These are phyloP conservation scores for Intellagama lesueurii DNA, from an alignment of 2,797 vertebrate species.

Conservation along the genomic window DNA sequence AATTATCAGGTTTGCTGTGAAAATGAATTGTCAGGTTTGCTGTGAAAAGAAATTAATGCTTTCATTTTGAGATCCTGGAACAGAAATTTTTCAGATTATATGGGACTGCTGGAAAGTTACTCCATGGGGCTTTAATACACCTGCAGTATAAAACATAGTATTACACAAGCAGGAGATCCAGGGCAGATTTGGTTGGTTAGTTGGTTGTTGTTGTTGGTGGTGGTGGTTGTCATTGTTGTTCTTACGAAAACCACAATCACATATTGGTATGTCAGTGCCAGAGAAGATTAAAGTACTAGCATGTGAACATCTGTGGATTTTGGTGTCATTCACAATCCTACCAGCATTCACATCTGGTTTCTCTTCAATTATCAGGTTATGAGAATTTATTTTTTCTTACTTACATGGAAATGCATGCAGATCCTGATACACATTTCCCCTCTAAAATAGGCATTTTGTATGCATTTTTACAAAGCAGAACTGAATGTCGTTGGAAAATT, in stretches of 20 bases:
- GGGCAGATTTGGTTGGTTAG: not conserved
- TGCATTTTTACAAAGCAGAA: not conserved
- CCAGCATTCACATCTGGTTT: not conserved
- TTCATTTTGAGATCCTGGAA: not conserved
- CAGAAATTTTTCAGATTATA: not conserved
- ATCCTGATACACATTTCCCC: not conserved
- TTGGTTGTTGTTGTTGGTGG: not conserved
- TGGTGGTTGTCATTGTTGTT: not conserved
- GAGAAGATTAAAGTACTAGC: not conserved
- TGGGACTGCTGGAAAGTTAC: not conserved
- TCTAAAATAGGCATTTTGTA: not conserved
- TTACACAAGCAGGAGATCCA: not conserved
- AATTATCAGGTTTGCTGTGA: not conserved
- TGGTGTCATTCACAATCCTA: not conserved
- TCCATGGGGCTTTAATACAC: not conserved
- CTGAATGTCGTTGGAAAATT: not conserved
- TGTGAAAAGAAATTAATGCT: not conserved
- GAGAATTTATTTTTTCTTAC: not conserved
- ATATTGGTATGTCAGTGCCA: not conserved
- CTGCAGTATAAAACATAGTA: not conserved
- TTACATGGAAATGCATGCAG: not conserved
- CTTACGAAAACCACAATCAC: not conserved
- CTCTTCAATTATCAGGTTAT: not conserved
- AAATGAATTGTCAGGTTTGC: not conserved
- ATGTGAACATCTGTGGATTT: too few species aligned